Base-by-base conservation (phyloP, 2,888 invertebrate genomes). In the Nesidiocoris tenuis region DNA sequence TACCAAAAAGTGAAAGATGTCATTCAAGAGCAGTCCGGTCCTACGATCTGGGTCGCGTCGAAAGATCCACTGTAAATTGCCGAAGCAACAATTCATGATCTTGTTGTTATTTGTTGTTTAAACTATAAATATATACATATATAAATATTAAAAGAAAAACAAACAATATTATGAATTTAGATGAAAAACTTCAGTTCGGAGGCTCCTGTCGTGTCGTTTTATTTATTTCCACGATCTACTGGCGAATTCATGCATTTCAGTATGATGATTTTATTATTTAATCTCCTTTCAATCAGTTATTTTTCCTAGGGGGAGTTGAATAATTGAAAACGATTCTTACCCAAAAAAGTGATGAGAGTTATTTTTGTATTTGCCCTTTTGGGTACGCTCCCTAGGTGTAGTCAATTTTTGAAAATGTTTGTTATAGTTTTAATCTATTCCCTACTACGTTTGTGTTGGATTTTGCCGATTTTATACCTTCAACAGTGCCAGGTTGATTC, bases 31-130 rank as follows among this genome's bases (percentile, higher is more conserved):
- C 97, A 98, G 87, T 94, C 96, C 81, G 96, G 97, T 80, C 95
- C 96, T 83, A 90, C 88, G 82, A 96, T 98, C 85, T 98, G 98
- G 98, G 95, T 98, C 82, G 95, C 97, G 81, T 92, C 95, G 79
- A 95, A 96, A 84, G 96, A 98, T 86, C 92, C 93, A 86, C 92
- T 95, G 89, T 95, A 92, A 92, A 78, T 25, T 59, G 70, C 70
- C 63, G 72, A 63, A 72, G 63, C 72, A 72, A 72, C 72, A 72
- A 21, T 72, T 72, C 59, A 75, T 57, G 64, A 75, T 75, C 39
- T 65, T 75, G 75, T 75, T 75, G 75, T 75, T 75, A 75, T 39
- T 75, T 75, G 75, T 75, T 75, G 75, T 75, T 70, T 75, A 75
- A 68, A 68, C 67, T 75, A 75, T 75, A 68, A 75, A 75, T 75